These are phyloP conservation scores for Lamprotornis superbus DNA, from an alignment of 2,113 vertebrate species.

Conservation along the genomic window DNA sequence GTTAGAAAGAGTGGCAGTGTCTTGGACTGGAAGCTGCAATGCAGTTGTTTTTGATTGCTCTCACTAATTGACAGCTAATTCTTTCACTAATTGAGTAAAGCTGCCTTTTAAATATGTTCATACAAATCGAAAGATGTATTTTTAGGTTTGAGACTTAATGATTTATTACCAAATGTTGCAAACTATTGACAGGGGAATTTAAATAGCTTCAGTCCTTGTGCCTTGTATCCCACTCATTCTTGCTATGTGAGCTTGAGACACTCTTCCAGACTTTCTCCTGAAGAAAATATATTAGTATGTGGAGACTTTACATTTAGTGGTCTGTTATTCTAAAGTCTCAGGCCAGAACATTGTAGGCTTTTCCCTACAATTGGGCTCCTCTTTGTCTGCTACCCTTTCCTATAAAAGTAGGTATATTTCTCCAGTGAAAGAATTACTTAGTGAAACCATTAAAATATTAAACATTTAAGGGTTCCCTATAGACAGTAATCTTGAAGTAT, in stretches of 20 bases:
- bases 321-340: background rate
- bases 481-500: background rate
- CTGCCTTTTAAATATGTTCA: background rate
- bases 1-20: background rate
- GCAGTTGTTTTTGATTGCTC: background rate
- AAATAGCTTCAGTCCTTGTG: background rate
- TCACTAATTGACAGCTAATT: background rate
- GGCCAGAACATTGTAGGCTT: background rate
- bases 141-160: background rate
- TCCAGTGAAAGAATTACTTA: background rate
- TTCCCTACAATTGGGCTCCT: background rate
- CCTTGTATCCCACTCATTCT: background rate
- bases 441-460: background rate
- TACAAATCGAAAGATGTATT: background rate
- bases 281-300: background rate
- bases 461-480: background rate
- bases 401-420: background rate
- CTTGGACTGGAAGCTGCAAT: background rate
- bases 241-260: background rate
- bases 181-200: background rate
- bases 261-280: background rate
- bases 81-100: background rate
- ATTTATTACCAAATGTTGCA: background rate
- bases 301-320: background rate
- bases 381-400: background rate